A percentile compares a stretch with the other conserved stretches of the same genome.
These are phyloP conservation scores for Melospiza georgiana DNA, from an alignment of 2,113 vertebrate species.

Conservation along the genomic window DNA sequence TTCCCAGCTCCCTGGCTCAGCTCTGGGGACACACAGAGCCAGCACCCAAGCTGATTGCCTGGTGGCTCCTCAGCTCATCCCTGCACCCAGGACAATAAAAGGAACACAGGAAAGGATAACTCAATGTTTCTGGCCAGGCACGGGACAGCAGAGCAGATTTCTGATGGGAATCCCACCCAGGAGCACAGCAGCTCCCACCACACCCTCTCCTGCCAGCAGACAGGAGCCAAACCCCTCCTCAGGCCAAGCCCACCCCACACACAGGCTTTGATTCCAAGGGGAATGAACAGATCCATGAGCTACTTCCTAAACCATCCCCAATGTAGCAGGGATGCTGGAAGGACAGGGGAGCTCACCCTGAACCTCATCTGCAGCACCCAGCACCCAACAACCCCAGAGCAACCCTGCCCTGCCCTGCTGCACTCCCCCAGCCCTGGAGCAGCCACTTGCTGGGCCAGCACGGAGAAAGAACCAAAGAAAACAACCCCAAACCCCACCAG, in stretches of 20 bases:
- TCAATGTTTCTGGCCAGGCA: rapidly evolving
- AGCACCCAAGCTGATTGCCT: too few relatives aligned
- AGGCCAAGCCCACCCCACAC: rapidly evolving
- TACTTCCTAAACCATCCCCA: neutral
- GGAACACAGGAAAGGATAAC: neutral
- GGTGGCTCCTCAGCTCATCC: neutral
- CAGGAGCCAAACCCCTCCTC: neutral
- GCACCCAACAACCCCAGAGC: neutral
- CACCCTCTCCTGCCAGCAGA: neutral
- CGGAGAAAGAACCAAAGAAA: neutral
- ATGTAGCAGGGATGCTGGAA: neutral
- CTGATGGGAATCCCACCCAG: rapidly evolving
- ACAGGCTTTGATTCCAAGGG: neutral
- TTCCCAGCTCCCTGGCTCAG: neutral
- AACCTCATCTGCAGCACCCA: neutral
- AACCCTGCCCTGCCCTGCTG: neutral
- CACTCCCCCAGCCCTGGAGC: neutral
- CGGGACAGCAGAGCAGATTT: rapidly evolving
- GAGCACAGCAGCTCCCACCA: neutral
- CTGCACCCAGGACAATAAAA: neutral
- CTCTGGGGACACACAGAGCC: neutral
- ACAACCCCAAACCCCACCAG: neutral
- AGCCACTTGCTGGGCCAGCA: neutral
- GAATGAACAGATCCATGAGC: neutral
- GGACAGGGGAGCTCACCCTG: neutral